phyloP scores from a whole-genome alignment of 1,140 invertebrate species.

The Zophobas atratus region DNA sequence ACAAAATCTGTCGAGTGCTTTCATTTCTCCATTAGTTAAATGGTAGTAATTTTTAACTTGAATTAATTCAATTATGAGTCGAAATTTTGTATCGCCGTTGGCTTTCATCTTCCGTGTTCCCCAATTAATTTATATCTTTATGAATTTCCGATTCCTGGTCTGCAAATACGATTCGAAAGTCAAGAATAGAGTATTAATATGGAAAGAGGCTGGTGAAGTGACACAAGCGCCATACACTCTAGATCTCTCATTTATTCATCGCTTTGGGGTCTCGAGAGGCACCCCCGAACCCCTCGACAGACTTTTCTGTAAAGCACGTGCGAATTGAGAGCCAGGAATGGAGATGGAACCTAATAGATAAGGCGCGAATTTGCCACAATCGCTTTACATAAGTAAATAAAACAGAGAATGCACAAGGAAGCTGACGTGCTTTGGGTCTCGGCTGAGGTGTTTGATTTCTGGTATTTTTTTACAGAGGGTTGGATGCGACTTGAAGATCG shows the following conservation, averaged over 20 bases:
- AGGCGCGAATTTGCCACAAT: constrained; percentile 38
- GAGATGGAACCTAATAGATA: constrained; percentile 39
- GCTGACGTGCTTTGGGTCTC: constrained; percentile 14
- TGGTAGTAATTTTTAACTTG: neutral
- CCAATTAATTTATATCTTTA: constrained; percentile 44
- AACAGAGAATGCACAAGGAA: constrained; percentile 19
- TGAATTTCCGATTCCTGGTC: neutral
- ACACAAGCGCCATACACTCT: constrained; percentile 48
- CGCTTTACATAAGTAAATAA: constrained; percentile 42
- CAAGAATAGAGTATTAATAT: constrained; percentile 34
- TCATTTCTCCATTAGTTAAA: neutral
- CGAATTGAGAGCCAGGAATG: constrained; percentile 32
- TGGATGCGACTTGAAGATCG: constrained; percentile 90
- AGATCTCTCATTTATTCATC: constrained; percentile 56
- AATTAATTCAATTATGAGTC: constrained; percentile 10
- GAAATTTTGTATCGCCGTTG: constrained; percentile 24
- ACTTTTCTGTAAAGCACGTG: constrained; percentile 39
- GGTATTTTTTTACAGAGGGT: constrained; percentile 80
- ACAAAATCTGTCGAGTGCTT: neutral
- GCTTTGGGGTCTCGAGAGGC: constrained; percentile 34
- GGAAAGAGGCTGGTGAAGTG: constrained; percentile 45
- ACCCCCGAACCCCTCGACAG: constrained; percentile 18
- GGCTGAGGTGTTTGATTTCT: constrained; percentile 37
- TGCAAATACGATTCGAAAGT: constrained; percentile 26
- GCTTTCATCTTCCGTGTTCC: constrained; percentile 33